Percentiles rank a stretch among this genome's conserved stretches.
Conservation (phyloP, 2,797 vertebrate species). For the Helostoma temminkii region DNA sequence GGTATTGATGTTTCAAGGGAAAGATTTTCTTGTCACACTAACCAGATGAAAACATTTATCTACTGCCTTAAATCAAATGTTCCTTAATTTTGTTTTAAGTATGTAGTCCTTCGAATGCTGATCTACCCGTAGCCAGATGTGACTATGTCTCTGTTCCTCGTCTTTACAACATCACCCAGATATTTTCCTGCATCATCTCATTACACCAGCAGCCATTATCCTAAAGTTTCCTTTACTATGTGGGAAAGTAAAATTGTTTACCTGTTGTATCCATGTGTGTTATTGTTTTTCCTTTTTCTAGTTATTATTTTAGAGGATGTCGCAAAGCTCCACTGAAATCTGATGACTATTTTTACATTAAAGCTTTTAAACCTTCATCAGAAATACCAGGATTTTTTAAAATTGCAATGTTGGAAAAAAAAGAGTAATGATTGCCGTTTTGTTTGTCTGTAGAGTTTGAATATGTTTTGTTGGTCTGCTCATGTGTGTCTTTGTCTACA, state of each 20-base stretch:
- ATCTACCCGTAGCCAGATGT: constrained; percentile 37
- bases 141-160: constrained; percentile 21
- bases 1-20: constrained; percentile 30
- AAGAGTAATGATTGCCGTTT: constrained; percentile 14
- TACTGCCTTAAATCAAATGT: constrained; percentile 38
- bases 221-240: constrained; percentile 43
- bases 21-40: constrained; percentile 39
- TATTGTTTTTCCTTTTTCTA: constrained; percentile 1
- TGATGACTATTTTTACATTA: constrained; percentile 48
- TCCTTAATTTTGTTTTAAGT: constrained; percentile 11
- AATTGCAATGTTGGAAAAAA: constrained; percentile 8
- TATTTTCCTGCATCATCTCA: constrained; percentile 25
- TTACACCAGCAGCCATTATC: constrained; percentile 50
- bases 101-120: constrained; percentile 8
- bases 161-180: constrained; percentile 6
- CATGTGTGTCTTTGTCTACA: constrained; percentile 26
- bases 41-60: constrained; percentile 23
- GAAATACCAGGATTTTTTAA: constrained; percentile 14
- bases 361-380: constrained; percentile 28
- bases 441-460: constrained; percentile 18
- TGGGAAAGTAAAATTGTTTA: constrained; percentile 39
- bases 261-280: constrained; percentile 28
- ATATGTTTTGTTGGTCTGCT: constrained; percentile 9
- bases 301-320: constrained; percentile 35
- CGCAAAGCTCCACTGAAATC: constrained; percentile 29